Conservation (phyloP, 2,797 vertebrate genomes). For the Gastrophryne carolinensis region DNA sequence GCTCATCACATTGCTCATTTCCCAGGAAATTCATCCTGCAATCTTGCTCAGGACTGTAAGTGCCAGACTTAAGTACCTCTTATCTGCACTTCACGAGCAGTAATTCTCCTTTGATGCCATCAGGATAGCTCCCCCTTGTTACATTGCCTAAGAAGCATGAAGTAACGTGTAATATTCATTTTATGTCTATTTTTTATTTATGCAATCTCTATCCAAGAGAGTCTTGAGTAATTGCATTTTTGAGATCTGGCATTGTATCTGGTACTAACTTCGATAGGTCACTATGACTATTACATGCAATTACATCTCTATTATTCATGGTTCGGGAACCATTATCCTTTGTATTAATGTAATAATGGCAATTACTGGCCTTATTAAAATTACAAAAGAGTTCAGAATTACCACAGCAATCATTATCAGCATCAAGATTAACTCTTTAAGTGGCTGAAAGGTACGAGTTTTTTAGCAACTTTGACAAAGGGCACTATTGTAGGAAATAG, state of each 20-base stretch:
- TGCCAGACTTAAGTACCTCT: neutral
- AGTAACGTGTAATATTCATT: slow-evolving; percentile 11
- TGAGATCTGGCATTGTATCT: slow-evolving; percentile 37
- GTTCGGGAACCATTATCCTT: slow-evolving; percentile 45
- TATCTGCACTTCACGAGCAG: neutral
- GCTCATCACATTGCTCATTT: slow-evolving; percentile 16
- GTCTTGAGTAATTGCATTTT: slow-evolving; percentile 40
- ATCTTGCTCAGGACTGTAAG: neutral
- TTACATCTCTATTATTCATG: slow-evolving; percentile 52
- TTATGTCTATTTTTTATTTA: slow-evolving; percentile 20
- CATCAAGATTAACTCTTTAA: neutral
- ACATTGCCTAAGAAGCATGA: neutral
- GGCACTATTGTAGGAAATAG: no score
- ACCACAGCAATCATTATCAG: slow-evolving; percentile 19
- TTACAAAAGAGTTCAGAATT: slow-evolving; percentile 44
- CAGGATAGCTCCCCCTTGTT: slow-evolving; percentile 1
- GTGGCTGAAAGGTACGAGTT: no score
- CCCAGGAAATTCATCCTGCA: neutral
- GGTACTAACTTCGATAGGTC: slow-evolving; percentile 44
- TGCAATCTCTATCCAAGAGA: slow-evolving; percentile 7
- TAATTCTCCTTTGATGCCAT: slow-evolving; percentile 13
- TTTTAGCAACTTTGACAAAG: no score
- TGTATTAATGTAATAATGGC: slow-evolving; percentile 52
- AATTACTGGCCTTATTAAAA: slow-evolving; percentile 49
- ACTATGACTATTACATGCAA: slow-evolving; percentile 41